Conservation (phyloP, 2,888 invertebrate genomes). For the Trisateles emortualis region DNA sequence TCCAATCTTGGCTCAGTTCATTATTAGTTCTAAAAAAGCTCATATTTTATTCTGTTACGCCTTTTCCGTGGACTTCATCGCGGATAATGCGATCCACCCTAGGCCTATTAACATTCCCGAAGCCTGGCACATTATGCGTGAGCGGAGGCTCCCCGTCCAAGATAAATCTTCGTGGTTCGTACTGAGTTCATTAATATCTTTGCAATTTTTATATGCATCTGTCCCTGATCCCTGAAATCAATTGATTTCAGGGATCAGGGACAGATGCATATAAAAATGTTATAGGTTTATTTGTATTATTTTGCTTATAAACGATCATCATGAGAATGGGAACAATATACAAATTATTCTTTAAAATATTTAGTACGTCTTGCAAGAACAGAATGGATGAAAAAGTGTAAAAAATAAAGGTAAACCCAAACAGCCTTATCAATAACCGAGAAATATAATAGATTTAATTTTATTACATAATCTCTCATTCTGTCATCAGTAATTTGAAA, state of each 20-base stretch:
- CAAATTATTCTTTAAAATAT: too few species aligned
- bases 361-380: too few species aligned
- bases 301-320: neutral
- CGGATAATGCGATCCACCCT: slow-evolving; percentile 38
- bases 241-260: slow-evolving; percentile 24
- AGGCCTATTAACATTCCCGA: slow-evolving; percentile 49
- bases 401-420: too few species aligned
- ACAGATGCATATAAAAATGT: slow-evolving; percentile 9
- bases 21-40: slow-evolving; percentile 21
- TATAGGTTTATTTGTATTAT: neutral
- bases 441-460: too few species aligned
- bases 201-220: too few species aligned
- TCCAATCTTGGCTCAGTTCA: slow-evolving; percentile 9
- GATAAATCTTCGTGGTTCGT: slow-evolving; percentile 41
- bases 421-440: too few species aligned
- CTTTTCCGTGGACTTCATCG: slow-evolving; percentile 18
- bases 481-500: too few species aligned
- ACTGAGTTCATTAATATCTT: slow-evolving; percentile 41
- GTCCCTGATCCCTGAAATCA: too few species aligned
- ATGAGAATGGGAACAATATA: neutral
- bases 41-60: slow-evolving; percentile 21
- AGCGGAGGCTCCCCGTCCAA: slow-evolving; percentile 29
- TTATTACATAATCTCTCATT: too few species aligned
- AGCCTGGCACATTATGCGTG: slow-evolving; percentile 40
- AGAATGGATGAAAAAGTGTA: too few species aligned